phyloP scores from a whole-genome alignment of 2,113 vertebrate genomes.

The Tonatia bakeri region DNA sequence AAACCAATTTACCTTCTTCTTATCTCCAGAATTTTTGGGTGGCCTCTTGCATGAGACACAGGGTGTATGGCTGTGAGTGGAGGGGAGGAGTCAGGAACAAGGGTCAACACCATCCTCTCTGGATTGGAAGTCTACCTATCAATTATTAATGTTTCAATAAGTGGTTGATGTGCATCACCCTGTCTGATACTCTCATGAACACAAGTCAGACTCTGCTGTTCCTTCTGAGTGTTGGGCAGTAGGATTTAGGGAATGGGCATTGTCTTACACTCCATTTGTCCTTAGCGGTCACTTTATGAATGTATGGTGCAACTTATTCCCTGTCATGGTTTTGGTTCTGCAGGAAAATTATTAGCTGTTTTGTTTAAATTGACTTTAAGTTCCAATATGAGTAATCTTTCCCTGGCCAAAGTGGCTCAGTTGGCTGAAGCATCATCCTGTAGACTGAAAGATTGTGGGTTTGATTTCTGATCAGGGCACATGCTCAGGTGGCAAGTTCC shows the following conservation, averaged over 20 bases:
- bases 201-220: neutral
- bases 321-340: neutral
- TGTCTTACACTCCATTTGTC: neutral
- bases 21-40: neutral
- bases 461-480: no score
- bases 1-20: neutral
- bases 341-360: neutral
- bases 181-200: neutral
- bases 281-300: neutral
- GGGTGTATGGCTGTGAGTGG: neutral
- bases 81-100: neutral
- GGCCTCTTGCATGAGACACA: neutral
- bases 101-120: no score
- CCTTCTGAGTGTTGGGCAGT: neutral
- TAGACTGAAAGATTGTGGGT: no score
- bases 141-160: fast-evolving
- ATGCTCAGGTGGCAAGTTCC: no score
- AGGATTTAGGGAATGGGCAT: fast-evolving
- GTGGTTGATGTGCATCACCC: fast-evolving
- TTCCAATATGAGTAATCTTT: neutral
- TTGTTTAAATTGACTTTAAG: neutral
- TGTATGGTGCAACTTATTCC: no score
- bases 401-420: no score
- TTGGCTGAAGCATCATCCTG: no score
- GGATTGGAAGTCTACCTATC: neutral